Base-by-base conservation (phyloP, 1,140 invertebrate genomes). In the Aphaenogaster ashmeadi region DNA sequence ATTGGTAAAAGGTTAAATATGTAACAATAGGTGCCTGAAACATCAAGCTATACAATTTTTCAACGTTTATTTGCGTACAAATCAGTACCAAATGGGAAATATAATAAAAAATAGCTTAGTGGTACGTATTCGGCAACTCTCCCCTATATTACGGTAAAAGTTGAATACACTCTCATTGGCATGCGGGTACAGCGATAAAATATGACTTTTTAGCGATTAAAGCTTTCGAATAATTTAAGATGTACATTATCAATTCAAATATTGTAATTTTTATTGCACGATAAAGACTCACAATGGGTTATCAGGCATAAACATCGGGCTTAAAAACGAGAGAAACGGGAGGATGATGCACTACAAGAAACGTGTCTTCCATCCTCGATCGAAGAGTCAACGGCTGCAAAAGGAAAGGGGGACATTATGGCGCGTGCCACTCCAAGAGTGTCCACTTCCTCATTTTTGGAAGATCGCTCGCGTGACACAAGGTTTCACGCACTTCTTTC, bases 401-500 rank as follows among this genome's bases (percentile, higher is more conserved):
- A 64, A 75, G 21, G 44, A 74, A 86, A 58, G 27, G 62, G 62
- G 50, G 50, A 72, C 47, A 86, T 81, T 75, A 79, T 87, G 87
- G 79, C 90, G 84, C 84, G 89, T 84, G 90, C 64, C 87, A 77
- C 60, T 50, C 44, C 33, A 71, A 79, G 64, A 62, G 66, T 79
- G 41, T 87, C 72, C 50, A 77, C 62, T 72, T 79, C 54, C 75
- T 79, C 87, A 88, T 87, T 92, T 91, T 88, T 66, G 72, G 58
- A 87, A 86, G 72, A 90, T 87, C 87, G 60, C 80, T 87, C 87
- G 60, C 80, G 83, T 64, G 88, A 80, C 80, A 88, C 87, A 58
- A 87, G 56, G 50, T 85, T 88, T 87, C 88, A 83, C 66, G 87
- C 83, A 87, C 89, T 88, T 67, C 87, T 89, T 90, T 89, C 84